These are phyloP conservation scores for Cinara cedri DNA, from an alignment of 2,888 invertebrate species.

Conservation along the genomic window DNA sequence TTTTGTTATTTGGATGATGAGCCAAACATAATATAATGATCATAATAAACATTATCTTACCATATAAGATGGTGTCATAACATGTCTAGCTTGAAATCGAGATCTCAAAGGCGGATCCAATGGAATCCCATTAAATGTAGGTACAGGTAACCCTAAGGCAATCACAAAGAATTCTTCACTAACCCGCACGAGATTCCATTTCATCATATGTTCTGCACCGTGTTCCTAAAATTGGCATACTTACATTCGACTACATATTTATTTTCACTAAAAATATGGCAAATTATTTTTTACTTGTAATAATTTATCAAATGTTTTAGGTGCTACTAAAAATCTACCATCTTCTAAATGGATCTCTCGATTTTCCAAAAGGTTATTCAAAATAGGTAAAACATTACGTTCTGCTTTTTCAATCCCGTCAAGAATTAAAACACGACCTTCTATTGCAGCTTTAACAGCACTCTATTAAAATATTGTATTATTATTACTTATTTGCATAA, in stretches of 20 bases:
- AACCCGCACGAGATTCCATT: conserved; percentile 89
- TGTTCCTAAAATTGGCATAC: conserved; percentile 72
- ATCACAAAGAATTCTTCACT: conserved; percentile 91
- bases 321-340: conserved; percentile 89
- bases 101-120: conserved; percentile 94
- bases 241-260: not conserved
- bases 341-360: conserved; percentile 98
- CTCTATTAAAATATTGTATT: conserved; percentile 69
- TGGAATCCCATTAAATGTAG: conserved; percentile 87
- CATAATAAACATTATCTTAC: conserved; percentile 64
- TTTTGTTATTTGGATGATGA: not conserved
- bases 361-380: conserved; percentile 96
- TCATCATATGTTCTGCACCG: conserved; percentile 76
- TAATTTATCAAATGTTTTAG: conserved; percentile 86
- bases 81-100: conserved; percentile 90
- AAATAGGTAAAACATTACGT: conserved; percentile 91
- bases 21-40: not conserved
- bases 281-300: conserved; percentile 69
- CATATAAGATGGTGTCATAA: conserved; percentile 72
- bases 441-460: conserved; percentile 88
- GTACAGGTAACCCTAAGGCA: conserved; percentile 88
- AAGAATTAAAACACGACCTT: conserved; percentile 86
- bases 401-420: conserved; percentile 98
- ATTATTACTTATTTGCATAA: conserved; percentile 6
- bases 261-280: not conserved